A percentile compares a stretch with the other conserved stretches of the same genome.
Conservation (phyloP, 2,888 invertebrate species). For the Clostera curtula region DNA sequence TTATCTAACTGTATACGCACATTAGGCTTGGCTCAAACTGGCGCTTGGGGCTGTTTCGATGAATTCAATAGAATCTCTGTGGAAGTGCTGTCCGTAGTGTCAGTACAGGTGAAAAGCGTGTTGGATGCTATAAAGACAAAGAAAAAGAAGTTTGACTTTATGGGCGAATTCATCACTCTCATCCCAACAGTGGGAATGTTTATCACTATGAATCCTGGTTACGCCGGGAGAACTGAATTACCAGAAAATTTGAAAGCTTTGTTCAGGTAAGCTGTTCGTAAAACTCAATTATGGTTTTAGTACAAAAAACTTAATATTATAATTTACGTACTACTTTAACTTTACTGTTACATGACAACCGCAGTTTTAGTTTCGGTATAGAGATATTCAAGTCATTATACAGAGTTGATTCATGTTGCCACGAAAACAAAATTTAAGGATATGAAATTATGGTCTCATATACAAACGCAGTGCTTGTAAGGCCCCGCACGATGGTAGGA, state of each 20-base stretch:
- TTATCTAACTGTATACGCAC: no score
- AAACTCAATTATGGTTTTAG: no score
- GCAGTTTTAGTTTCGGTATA: no score
- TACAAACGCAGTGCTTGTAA: no score
- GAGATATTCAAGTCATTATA: no score
- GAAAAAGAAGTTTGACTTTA: slow-evolving; percentile 86
- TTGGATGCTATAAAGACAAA: slow-evolving; percentile 91
- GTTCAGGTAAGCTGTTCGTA: slow-evolving; percentile 56
- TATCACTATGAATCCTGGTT: slow-evolving; percentile 98
- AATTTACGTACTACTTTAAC: no score
- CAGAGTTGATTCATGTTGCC: no score
- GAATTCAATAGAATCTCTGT: slow-evolving; percentile 97
- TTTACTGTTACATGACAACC: no score
- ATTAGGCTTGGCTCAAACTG: slow-evolving; percentile 92
- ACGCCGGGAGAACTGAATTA: slow-evolving; percentile 92
- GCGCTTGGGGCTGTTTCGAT: slow-evolving; percentile 98
- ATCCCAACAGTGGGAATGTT: slow-evolving; percentile 90
- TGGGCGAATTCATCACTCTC: slow-evolving; percentile 86
- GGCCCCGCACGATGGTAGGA: no score
- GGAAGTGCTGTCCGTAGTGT: slow-evolving; percentile 95
- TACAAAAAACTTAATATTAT: no score
- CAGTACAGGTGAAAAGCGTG: slow-evolving; percentile 92
- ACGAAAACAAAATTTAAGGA: no score
- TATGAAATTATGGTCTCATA: no score
- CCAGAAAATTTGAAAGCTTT: slow-evolving; percentile 87